These are phyloP conservation scores for Catocala sponsa DNA, from an alignment of 2,888 invertebrate species.

Conservation along the genomic window DNA sequence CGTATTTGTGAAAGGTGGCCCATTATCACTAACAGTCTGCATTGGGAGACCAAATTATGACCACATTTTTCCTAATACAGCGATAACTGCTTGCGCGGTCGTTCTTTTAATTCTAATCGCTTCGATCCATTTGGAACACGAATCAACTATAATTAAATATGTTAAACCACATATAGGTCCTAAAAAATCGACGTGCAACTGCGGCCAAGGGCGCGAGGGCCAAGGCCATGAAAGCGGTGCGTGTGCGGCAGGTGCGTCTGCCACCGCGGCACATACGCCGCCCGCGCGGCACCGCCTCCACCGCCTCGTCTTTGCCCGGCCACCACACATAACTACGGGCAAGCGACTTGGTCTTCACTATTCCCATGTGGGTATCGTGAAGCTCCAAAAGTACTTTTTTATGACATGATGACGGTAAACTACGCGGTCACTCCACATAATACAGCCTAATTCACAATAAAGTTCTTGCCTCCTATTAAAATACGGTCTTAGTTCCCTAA, in stretches of 20 bases:
- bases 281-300: constrained; percentile 14
- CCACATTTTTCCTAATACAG: neutral
- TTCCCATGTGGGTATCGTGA: no score
- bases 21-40: no score
- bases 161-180: neutral
- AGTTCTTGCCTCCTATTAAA: constrained; percentile 11
- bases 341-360: constrained; percentile 41
- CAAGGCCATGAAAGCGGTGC: neutral
- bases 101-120: neutral
- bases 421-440: constrained; percentile 34
- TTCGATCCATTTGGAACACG: constrained; percentile 8
- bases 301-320: constrained; percentile 30
- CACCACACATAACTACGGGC: constrained; percentile 46
- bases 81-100: neutral
- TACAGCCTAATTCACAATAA: constrained; percentile 27
- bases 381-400: constrained; percentile 19
- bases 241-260: constrained; percentile 2
- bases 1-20: no score
- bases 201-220: neutral
- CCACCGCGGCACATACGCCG: constrained; percentile 1
- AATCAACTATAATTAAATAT: constrained; percentile 7
- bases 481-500: constrained; percentile 7
- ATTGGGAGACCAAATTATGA: neutral
- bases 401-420: no score
- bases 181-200: constrained; percentile 2